These are phyloP conservation scores for Alligator mississippiensis DNA, from an alignment of 2,113 vertebrate genomes.

Conservation along the genomic window DNA sequence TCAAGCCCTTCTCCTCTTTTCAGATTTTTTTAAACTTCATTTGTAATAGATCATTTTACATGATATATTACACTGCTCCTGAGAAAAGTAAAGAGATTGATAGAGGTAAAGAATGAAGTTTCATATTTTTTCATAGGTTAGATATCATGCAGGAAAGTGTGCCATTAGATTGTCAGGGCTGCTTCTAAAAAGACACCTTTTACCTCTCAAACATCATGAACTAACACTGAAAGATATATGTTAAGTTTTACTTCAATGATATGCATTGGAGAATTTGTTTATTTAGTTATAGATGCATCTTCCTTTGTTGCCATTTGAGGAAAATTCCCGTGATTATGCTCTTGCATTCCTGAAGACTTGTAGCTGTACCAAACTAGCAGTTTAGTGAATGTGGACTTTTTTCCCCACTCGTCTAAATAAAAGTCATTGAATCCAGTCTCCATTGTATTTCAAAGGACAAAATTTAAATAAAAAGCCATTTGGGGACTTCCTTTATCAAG, in stretches of 20 bases:
- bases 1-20: background rate
- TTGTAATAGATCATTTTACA: conserved; percentile 35
- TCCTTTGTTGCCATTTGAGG: background rate
- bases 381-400: background rate
- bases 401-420: background rate
- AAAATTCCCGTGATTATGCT: background rate
- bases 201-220: background rate
- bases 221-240: background rate
- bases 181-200: background rate
- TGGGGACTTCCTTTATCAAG: background rate
- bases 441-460: background rate
- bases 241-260: background rate
- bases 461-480: background rate
- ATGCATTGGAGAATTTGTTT: background rate
- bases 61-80: conserved; percentile 28
- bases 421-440: background rate
- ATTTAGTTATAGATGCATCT: background rate
- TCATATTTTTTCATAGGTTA: conserved; percentile 26
- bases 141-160: background rate
- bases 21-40: background rate
- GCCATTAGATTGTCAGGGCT: background rate
- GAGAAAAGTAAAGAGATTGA: background rate
- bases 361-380: background rate
- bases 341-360: background rate
- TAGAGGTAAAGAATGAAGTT: conserved; percentile 23